A percentile compares a stretch with the other conserved stretches of the same genome.
Conservation (phyloP, 2,888 invertebrate species). For the Toxonevra muliebris region DNA sequence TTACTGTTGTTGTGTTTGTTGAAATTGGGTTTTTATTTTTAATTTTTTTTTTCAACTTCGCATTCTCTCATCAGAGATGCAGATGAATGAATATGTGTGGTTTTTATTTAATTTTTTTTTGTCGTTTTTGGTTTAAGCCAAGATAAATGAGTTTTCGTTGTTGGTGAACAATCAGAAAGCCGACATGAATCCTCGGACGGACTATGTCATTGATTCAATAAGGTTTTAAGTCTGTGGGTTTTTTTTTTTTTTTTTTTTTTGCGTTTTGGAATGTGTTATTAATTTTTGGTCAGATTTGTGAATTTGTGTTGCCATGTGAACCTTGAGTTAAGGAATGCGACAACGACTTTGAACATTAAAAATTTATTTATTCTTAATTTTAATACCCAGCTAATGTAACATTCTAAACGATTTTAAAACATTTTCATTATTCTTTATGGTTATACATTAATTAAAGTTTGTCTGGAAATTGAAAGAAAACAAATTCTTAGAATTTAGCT, state of each 20-base stretch:
- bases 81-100: slow-evolving; percentile 34
- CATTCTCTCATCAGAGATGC: slow-evolving; percentile 15
- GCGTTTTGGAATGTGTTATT: slow-evolving; percentile 29
- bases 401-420: too few species aligned
- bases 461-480: too few species aligned
- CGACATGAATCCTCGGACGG: not conserved
- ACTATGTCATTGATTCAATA: slow-evolving; percentile 18
- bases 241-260: not conserved
- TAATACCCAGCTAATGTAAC: too few species aligned
- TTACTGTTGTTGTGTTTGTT: too few species aligned
- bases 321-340: too few species aligned
- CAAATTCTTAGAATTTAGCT: too few species aligned
- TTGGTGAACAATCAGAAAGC: not conserved
- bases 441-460: too few species aligned
- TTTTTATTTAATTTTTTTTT: not conserved
- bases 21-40: slow-evolving; percentile 5
- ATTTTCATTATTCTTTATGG: too few species aligned
- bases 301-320: too few species aligned
- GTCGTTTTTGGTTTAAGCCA: slow-evolving; percentile 43
- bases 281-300: slow-evolving; percentile 8
- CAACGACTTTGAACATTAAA: too few species aligned
- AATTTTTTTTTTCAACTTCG: slow-evolving; percentile 10
- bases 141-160: slow-evolving; percentile 57
- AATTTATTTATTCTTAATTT: too few species aligned
- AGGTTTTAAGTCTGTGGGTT: not conserved